Evolutionary conservation across 2,888 invertebrate genomes (phyloP).

Genomic region (Morpho helenor): DNA sequence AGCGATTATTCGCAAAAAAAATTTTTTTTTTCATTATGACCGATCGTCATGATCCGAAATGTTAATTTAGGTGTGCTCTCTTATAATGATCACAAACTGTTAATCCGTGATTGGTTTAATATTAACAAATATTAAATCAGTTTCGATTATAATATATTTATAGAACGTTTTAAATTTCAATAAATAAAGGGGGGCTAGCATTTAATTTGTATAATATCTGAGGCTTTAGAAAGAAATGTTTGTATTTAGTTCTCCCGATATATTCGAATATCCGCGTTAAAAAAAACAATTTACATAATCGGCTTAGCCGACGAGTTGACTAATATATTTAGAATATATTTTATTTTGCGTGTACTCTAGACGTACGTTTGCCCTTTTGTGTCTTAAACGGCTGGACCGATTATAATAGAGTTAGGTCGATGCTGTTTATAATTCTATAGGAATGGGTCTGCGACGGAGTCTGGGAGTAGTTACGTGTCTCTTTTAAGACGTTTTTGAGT

Average conservation of each 20-base stretch:
- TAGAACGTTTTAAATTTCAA: too few species aligned
- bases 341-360: conserved; percentile 11
- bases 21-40: too few species aligned
- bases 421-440: conserved; percentile 8
- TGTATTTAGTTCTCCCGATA: conserved; percentile 25
- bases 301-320: conserved; percentile 22
- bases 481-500: conserved; percentile 14
- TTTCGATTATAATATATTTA: too few species aligned
- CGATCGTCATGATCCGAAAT: too few species aligned
- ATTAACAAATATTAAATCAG: conserved; percentile 4
- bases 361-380: conserved; percentile 16
- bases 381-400: conserved; percentile 25
- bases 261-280: conserved; percentile 23
- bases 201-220: conserved; percentile 52
- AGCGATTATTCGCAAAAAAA: too few species aligned
- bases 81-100: too few species aligned
- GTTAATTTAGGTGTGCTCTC: too few species aligned
- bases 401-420: conserved; percentile 12
- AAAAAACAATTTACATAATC: conserved; percentile 17
- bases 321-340: conserved; percentile 9
- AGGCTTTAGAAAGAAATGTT: conserved; percentile 50
- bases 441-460: conserved; percentile 8
- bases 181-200: conserved; percentile 36
- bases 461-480: conserved; percentile 6
- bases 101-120: too few species aligned